Conservation (phyloP, 2,888 invertebrate genomes). For the Nymphalis c-album region DNA sequence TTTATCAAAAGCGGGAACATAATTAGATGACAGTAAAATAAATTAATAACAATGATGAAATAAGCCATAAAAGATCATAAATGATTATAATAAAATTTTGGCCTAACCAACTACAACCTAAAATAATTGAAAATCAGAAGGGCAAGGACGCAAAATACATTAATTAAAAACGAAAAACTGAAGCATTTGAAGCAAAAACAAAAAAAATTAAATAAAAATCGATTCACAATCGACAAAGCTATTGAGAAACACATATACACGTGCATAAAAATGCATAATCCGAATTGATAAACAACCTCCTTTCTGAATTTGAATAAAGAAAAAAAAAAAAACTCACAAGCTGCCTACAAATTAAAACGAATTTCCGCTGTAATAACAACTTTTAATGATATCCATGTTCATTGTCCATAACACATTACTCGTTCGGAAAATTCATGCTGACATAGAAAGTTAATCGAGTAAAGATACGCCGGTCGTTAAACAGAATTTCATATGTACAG, state of each 20-base stretch:
- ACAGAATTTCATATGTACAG: slow-evolving; percentile 4
- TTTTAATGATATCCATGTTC: neutral
- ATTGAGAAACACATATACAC: too few relatives aligned
- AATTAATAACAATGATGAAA: too few relatives aligned
- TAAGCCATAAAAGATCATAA: too few relatives aligned
- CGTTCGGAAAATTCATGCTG: slow-evolving; percentile 7
- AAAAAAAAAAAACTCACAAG: too few relatives aligned
- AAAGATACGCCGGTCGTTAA: neutral
- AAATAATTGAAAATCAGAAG: too few relatives aligned
- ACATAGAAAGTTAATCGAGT: slow-evolving; percentile 20
- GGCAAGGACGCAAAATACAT: too few relatives aligned
- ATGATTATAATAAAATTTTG: too few relatives aligned
- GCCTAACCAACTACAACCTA: too few relatives aligned
- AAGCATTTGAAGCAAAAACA: neutral
- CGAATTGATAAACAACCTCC: neutral
- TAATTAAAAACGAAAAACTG: neutral
- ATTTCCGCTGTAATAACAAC: neutral
- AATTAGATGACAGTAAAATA: neutral
- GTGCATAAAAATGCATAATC: neutral
- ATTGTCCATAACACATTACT: slow-evolving; percentile 10
- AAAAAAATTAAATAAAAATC: neutral
- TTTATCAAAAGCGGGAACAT: neutral
- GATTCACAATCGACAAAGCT: neutral
- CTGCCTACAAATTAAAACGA: neutral
- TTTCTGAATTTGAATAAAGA: neutral